Evolutionary conservation across 2,797 vertebrate species (phyloP), one percentile per base, ranked within the genome.

Genomic region (Leptatherina wallacei): DNA sequence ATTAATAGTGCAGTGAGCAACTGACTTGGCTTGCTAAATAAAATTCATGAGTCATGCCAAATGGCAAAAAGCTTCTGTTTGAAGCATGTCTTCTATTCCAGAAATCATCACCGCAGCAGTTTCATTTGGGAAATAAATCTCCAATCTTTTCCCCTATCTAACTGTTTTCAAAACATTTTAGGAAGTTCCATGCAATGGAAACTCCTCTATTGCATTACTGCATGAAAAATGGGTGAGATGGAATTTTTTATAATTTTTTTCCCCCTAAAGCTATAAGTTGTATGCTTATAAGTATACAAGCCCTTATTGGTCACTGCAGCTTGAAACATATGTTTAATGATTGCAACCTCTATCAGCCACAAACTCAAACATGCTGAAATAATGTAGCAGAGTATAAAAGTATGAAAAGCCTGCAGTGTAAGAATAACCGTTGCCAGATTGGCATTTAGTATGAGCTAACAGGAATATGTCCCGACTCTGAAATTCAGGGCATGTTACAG

Each of bases 341-440:
- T 32, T 56, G 33, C 27, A 74, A 61, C 40, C 61, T 27, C 24
- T 9, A 3, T 27, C 22, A 35, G 18, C 14, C 51, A 36, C 60
- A 47, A 52, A 58, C 10, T 59, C 30, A 57, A 22, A 59, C 38
- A 5, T 32, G 29, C 20, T 59, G 38, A 54, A 18, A 47, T 75
- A 44, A 79, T 65, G 55, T 52, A 44, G 36, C 59, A 64, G 47
- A 59, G 18, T 2, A 33, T 64, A 22, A 61, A 22, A n/a, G 33
- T 83, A 52, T 77, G 69, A 78, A 73, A 75, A 80, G 69, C 66
- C 27, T 27, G 42, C 11, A 60, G n/a, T 63, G 63, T 36, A 54
- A n/a, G n/a, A 27, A 33, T 59, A 32, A 24, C 54, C 27, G 64
- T n/a, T 73, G 29, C 44, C 40, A 51, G 16, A 56, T 42, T 62